Evolutionary conservation across 2,797 vertebrate species (phyloP).

Genomic region (Rhabdophis nuchalis): DNA sequence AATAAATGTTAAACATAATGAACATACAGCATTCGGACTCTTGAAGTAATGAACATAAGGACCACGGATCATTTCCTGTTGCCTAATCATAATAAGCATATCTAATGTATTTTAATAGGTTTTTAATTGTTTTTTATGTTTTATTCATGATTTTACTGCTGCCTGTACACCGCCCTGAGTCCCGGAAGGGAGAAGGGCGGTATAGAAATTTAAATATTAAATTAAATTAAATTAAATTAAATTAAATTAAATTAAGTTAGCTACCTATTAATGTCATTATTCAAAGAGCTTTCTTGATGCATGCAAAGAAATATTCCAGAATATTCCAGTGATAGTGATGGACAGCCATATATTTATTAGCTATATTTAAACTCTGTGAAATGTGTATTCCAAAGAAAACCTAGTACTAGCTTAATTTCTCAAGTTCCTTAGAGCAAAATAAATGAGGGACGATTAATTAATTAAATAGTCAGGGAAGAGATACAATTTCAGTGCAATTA

Average conservation of each 20-base stretch:
- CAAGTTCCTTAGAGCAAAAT: neutral
- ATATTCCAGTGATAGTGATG: neutral
- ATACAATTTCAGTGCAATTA: neutral
- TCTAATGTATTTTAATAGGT: too few relatives aligned
- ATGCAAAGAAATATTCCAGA: neutral
- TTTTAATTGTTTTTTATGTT: too few relatives aligned
- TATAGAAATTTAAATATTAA: too few relatives aligned
- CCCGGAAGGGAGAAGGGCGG: too few relatives aligned
- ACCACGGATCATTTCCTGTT: neutral
- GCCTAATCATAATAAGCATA: neutral
- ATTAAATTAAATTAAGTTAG: too few relatives aligned
- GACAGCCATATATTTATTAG: neutral
- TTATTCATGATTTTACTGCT: too few relatives aligned
- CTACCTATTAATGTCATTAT: neutral
- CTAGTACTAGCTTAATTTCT: neutral
- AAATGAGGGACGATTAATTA: neutral
- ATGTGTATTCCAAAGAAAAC: neutral
- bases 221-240: too few relatives aligned
- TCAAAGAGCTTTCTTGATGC: neutral
- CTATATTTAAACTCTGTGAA: too few relatives aligned
- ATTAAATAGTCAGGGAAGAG: neutral
- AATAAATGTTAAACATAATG: neutral
- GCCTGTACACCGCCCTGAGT: too few relatives aligned
- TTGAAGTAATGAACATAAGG: neutral
- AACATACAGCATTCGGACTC: neutral